These are phyloP conservation scores for Lasius platythorax DNA, from an alignment of 2,888 invertebrate species.

Conservation along the genomic window DNA sequence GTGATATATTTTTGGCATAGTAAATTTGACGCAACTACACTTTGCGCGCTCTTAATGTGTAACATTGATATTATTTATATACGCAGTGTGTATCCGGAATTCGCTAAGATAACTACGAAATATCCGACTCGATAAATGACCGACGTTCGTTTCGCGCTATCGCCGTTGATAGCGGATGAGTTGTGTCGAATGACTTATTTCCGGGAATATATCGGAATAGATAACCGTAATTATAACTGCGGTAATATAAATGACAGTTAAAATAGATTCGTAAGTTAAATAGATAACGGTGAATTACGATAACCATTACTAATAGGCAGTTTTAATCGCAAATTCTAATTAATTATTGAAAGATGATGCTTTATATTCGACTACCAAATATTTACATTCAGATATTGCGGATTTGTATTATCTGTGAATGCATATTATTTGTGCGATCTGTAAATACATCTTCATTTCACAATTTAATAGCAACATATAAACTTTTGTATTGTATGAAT, in stretches of 20 bases:
- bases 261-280: constrained; percentile 12
- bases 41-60: not conserved
- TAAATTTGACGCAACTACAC: not conserved
- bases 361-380: constrained; percentile 18
- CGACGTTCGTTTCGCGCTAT: constrained; percentile 39
- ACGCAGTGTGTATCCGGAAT: not conserved
- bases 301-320: not conserved
- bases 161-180: constrained; percentile 48
- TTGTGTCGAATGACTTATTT: constrained; percentile 63
- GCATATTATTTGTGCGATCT: not conserved
- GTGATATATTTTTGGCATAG: constrained; percentile 5
- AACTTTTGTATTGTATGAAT: not conserved
- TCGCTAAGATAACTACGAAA: constrained; percentile 24
- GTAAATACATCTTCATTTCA: not conserved
- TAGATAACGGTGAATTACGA: not conserved
- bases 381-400: constrained; percentile 26
- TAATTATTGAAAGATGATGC: constrained; percentile 6
- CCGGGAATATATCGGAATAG: constrained; percentile 57
- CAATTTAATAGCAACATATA: not conserved
- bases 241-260: constrained; percentile 43
- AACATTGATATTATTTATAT: not conserved
- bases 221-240: constrained; percentile 59
- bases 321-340: constrained; percentile 6
- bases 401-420: not conserved
- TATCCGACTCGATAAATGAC: not conserved